Evolutionary conservation across 2,888 invertebrate species (phyloP).

Genomic region (Tyria jacobaeae): DNA sequence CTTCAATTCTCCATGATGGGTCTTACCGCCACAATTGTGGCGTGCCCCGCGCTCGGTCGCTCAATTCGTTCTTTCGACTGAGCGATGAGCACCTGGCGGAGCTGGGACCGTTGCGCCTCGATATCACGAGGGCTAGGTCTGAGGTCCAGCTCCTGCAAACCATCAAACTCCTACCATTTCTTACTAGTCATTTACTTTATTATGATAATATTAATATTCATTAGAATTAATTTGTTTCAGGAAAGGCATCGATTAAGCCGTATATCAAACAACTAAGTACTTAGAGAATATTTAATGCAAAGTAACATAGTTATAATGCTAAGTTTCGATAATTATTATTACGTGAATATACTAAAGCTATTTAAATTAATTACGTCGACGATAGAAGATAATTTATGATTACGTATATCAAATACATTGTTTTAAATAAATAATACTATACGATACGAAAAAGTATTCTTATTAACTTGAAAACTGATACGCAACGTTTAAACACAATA

Average conservation of each 20-base stretch:
- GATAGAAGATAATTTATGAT: neutral
- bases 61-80: too few relatives aligned
- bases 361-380: neutral
- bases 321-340: neutral
- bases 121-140: too few relatives aligned
- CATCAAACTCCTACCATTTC: too few relatives aligned
- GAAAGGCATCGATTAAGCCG: neutral
- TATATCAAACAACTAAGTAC: neutral
- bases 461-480: neutral
- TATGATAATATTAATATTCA: neutral
- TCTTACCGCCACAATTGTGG: too few relatives aligned
- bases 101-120: too few relatives aligned
- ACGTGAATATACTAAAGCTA: neutral
- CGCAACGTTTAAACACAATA: too few relatives aligned
- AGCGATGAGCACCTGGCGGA: too few relatives aligned
- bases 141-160: too few relatives aligned
- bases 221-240: conserved; percentile 3
- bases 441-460: neutral
- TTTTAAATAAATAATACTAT: neutral
- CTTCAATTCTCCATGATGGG: too few relatives aligned
- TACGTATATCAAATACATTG: neutral
- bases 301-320: conserved; percentile 2
- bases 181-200: too few relatives aligned
- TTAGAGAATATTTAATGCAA: neutral
- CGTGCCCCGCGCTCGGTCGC: too few relatives aligned